These are phyloP conservation scores for Corythaeola cristata DNA, from an alignment of 2,113 vertebrate species.

Conservation along the genomic window DNA sequence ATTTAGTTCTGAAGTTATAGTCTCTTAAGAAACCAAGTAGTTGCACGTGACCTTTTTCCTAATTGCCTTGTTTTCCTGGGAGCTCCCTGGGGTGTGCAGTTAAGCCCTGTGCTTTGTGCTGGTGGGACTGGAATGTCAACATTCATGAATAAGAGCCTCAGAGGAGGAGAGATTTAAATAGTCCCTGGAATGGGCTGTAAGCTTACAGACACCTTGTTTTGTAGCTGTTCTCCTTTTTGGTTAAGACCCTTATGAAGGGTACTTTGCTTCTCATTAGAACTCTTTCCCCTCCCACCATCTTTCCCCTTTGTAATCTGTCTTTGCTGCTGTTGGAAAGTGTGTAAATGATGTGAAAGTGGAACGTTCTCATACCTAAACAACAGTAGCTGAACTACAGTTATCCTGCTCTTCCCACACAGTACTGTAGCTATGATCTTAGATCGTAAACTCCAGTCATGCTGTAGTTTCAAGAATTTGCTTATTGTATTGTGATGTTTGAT, in stretches of 20 bases:
- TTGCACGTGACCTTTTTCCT: constrained; percentile 43
- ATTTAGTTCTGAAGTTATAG: background rate
- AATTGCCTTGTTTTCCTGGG: constrained; percentile 53
- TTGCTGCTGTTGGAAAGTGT: background rate
- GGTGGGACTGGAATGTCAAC: constrained; percentile 32
- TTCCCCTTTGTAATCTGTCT: background rate
- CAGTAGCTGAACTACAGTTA: background rate
- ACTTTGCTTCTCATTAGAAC: background rate
- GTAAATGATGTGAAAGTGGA: background rate
- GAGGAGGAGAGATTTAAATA: constrained; percentile 18
- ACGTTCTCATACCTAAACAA: background rate
- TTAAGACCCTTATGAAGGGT: background rate
- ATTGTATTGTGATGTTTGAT: background rate
- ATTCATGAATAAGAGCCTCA: constrained; percentile 26
- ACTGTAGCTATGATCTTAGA: background rate
- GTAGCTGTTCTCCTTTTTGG: background rate
- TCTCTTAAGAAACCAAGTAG: background rate
- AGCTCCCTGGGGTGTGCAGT: constrained; percentile 41
- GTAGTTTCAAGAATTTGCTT: background rate
- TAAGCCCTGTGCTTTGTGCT: constrained; percentile 49
- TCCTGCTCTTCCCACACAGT: background rate
- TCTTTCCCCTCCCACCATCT: background rate
- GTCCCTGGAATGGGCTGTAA: background rate
- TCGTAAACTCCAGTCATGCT: background rate
- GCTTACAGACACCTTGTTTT: constrained; percentile 20